Conservation (phyloP, 2,888 invertebrate genomes). For the Branchellion lobata region DNA sequence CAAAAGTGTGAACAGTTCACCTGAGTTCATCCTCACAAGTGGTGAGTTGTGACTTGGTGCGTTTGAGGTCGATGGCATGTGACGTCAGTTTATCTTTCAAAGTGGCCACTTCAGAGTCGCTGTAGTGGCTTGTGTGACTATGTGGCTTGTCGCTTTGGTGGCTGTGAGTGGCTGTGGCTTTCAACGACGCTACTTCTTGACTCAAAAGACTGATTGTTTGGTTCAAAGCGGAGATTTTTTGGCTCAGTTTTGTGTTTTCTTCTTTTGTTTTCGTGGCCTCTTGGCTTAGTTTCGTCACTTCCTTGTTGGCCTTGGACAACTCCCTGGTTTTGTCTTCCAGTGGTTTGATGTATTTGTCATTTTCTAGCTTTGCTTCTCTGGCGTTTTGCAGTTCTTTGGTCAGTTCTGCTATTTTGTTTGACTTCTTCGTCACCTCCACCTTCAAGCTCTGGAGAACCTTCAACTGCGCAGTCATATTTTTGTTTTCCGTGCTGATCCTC, state of each 20-base stretch:
- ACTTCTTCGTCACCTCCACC: neutral
- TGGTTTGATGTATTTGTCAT: neutral
- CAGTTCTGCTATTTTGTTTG: neutral
- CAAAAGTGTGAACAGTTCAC: too few relatives aligned
- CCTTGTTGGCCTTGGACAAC: neutral
- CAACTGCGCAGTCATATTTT: neutral
- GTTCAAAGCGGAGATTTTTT: neutral
- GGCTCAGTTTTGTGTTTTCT: neutral
- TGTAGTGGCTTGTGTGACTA: neutral
- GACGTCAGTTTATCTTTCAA: neutral
- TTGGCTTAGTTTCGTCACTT: neutral
- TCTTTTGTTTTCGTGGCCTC: too few relatives aligned
- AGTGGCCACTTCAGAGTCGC: neutral
- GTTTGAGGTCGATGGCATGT: neutral
- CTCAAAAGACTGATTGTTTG: neutral
- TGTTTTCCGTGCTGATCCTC: neutral
- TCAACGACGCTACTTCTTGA: neutral
- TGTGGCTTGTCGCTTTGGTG: neutral
- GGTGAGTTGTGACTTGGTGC: neutral
- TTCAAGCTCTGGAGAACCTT: neutral
- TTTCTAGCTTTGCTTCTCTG: neutral
- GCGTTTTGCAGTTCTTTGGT: conserved; percentile 31
- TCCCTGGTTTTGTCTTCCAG: neutral
- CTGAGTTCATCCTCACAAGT: neutral
- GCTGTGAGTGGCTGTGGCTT: neutral